These are phyloP conservation scores for Xenopus petersii DNA, from an alignment of 2,797 vertebrate species.

Conservation along the genomic window DNA sequence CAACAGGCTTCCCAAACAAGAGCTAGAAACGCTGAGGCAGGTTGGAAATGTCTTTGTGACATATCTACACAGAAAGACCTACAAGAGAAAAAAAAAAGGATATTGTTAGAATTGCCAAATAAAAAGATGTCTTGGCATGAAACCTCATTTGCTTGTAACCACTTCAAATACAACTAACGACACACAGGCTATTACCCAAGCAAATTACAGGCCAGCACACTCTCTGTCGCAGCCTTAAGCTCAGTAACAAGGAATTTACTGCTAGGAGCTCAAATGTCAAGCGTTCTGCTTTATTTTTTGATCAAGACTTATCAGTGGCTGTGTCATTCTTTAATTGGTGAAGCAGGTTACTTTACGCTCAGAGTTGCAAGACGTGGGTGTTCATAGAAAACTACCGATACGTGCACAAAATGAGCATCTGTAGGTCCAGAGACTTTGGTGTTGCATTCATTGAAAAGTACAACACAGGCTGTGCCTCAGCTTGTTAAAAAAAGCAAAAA, in stretches of 20 bases:
- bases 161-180: conserved; percentile 27
- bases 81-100: not conserved
- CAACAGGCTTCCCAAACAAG: conserved; percentile 7
- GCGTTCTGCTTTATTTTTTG: not conserved
- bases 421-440: too few relatives aligned
- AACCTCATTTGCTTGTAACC: conserved; percentile 11
- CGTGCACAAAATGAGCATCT: too few relatives aligned
- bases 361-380: too few relatives aligned
- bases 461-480: too few relatives aligned
- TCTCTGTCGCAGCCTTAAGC: not conserved
- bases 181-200: not conserved
- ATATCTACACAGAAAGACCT: not conserved
- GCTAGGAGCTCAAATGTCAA: not conserved
- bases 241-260: not conserved
- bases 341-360: too few relatives aligned
- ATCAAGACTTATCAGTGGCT: not conserved
- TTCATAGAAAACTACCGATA: too few relatives aligned
- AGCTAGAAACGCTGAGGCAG: conserved; percentile 5
- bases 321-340: not conserved
- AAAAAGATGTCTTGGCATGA: not conserved
- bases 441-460: too few relatives aligned
- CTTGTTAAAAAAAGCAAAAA: too few relatives aligned
- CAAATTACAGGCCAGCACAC: not conserved
- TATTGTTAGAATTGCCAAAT: not conserved
- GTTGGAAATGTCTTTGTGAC: conserved; percentile 6